phyloP scores from a whole-genome alignment of 2,797 vertebrate genomes.

The Danio albolineatus region DNA sequence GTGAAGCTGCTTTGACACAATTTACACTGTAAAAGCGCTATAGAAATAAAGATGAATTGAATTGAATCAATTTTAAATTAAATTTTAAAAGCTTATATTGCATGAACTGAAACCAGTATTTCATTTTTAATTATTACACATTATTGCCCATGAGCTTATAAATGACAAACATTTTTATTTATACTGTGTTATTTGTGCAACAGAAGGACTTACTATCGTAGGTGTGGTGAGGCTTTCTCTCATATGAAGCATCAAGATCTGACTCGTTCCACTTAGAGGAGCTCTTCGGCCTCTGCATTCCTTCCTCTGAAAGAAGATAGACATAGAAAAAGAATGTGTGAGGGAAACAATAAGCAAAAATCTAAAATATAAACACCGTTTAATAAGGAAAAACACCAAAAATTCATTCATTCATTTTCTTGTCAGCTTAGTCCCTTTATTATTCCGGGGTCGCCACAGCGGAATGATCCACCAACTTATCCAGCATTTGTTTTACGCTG shows the following conservation, averaged over 20 bases:
- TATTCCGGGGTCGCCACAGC: too few species aligned
- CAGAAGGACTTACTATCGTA: constrained; percentile 81
- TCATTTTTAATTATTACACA: background rate
- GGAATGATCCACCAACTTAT: too few species aligned
- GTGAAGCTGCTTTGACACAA: too few species aligned
- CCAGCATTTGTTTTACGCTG: too few species aligned
- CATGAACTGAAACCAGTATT: background rate
- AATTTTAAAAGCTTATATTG: too few species aligned
- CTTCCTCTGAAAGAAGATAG: constrained; percentile 77
- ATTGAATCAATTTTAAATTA: too few species aligned
- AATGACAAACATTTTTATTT: background rate
- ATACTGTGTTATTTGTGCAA: background rate
- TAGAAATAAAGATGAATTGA: too few species aligned
- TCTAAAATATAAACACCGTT: background rate
- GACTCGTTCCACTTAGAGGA: constrained; percentile 88
- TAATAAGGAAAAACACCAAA: background rate
- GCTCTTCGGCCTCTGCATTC: constrained; percentile 73
- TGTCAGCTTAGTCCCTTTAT: too few species aligned
- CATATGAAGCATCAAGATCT: constrained; percentile 85
- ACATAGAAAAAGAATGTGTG: background rate
- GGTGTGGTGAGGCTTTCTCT: constrained; percentile 83
- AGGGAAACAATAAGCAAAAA: background rate
- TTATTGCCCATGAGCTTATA: background rate
- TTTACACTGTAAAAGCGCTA: too few species aligned
- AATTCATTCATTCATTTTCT: too few species aligned